These are phyloP conservation scores for Xanthia togata DNA, from an alignment of 2,888 invertebrate species.

Conservation along the genomic window DNA sequence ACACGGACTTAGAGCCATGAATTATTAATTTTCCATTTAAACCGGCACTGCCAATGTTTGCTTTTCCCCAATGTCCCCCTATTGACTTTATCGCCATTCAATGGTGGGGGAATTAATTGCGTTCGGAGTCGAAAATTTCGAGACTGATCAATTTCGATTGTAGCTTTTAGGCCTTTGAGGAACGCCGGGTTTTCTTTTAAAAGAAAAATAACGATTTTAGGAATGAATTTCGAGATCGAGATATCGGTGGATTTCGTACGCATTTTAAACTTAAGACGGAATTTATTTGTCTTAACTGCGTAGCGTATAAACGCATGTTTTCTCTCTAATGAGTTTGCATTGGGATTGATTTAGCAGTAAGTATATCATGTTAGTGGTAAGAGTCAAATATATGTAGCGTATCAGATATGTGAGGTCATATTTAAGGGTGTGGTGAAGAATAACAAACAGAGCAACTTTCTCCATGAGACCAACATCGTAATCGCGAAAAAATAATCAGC, in stretches of 20 bases:
- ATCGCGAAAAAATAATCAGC: no score
- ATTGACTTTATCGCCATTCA: conserved; percentile 75
- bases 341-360: background rate
- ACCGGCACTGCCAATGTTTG: conserved; percentile 71
- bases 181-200: conserved; percentile 23
- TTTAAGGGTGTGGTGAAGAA: no score
- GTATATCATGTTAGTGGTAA: background rate
- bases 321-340: conserved; percentile 1
- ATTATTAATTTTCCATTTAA: conserved; percentile 79
- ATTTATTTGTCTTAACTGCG: conserved; percentile 32
- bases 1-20: conserved; percentile 70
- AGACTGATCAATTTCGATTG: conserved; percentile 62
- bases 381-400: background rate
- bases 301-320: conserved; percentile 5
- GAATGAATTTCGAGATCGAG: conserved; percentile 32
- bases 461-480: no score
- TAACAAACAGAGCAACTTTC: no score
- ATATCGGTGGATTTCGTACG: conserved; percentile 21
- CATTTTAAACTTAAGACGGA: conserved; percentile 22
- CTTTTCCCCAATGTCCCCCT: conserved; percentile 71
- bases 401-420: no score
- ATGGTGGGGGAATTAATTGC: conserved; percentile 73
- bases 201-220: conserved; percentile 33
- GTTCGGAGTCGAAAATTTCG: conserved; percentile 60
- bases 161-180: conserved; percentile 57